Conservation (phyloP, 2,113 vertebrate species). For the Carassius carassius region DNA sequence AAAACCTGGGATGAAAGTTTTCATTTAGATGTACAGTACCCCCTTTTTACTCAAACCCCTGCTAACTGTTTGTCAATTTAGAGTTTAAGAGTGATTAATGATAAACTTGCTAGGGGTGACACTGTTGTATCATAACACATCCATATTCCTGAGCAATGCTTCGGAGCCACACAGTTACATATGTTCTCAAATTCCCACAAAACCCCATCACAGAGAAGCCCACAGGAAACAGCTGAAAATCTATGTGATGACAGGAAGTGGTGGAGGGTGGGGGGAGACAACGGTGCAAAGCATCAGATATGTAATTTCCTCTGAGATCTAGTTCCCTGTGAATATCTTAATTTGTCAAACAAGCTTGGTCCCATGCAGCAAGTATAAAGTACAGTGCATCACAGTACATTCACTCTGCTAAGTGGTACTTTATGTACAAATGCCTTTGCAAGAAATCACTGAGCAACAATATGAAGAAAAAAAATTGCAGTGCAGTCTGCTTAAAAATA, state of each 20-base stretch:
- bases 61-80: background rate
- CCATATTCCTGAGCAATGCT: constrained; percentile 42
- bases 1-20: constrained; percentile 18
- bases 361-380: constrained; percentile 50
- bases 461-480: background rate
- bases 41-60: constrained; percentile 1
- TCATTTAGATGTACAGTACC: background rate
- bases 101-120: background rate
- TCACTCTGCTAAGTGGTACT: constrained; percentile 67
- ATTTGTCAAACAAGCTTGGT: constrained; percentile 49
- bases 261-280: background rate
- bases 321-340: constrained; percentile 54
- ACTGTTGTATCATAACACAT: constrained; percentile 12
- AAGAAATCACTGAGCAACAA: background rate
- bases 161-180: background rate
- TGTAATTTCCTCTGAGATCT: constrained; percentile 31
- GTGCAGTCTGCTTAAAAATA: background rate
- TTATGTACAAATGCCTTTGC: constrained; percentile 59
- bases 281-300: constrained; percentile 23
- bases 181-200: background rate
- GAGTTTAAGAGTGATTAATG: background rate
- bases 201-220: constrained; percentile 32
- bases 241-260: constrained; percentile 49
- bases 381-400: constrained; percentile 54
- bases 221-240: constrained; percentile 45